A percentile compares a stretch with the other conserved stretches of the same genome.
Conservation (phyloP, 1,140 invertebrate genomes). For the Zaprionus kolodkinae region DNA sequence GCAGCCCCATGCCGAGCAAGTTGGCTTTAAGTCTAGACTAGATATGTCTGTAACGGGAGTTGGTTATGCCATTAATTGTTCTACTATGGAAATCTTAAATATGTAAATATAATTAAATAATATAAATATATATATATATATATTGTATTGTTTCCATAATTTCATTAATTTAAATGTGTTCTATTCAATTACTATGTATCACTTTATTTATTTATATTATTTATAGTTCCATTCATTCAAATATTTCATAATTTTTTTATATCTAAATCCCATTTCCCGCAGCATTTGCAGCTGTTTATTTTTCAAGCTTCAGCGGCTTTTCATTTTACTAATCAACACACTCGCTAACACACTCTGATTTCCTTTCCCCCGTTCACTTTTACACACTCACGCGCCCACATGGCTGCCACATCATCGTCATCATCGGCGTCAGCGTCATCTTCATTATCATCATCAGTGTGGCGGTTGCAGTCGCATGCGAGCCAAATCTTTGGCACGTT, state of each 20-base stretch:
- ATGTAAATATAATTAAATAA: too few species aligned
- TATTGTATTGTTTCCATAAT: too few species aligned
- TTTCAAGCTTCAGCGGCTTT: conserved; percentile 6
- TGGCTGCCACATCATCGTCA: conserved; percentile 25
- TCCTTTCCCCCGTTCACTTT: not conserved
- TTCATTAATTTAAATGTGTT: too few species aligned
- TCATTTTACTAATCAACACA: conserved; percentile 25
- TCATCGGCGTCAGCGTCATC: conserved; percentile 22
- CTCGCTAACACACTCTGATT: conserved; percentile 25
- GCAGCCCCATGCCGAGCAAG: not conserved
- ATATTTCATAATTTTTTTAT: not conserved
- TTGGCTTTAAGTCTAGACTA: not conserved
- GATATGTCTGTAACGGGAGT: not conserved
- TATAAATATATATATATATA: too few species aligned
- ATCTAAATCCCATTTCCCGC: not conserved
- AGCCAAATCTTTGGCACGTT: conserved; percentile 75
- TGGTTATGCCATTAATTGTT: not conserved
- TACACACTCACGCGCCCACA: not conserved
- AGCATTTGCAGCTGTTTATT: conserved; percentile 14
- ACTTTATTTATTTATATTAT: too few species aligned
- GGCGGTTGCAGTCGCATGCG: conserved; percentile 42
- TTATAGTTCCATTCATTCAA: too few species aligned
- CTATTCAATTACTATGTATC: too few species aligned
- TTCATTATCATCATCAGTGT: conserved; percentile 26
- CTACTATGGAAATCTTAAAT: too few species aligned